Percentiles rank a stretch among this genome's conserved stretches.
Evolutionary conservation across 2,797 vertebrate species (phyloP).

Genomic region (Crenichthys baileyi): DNA sequence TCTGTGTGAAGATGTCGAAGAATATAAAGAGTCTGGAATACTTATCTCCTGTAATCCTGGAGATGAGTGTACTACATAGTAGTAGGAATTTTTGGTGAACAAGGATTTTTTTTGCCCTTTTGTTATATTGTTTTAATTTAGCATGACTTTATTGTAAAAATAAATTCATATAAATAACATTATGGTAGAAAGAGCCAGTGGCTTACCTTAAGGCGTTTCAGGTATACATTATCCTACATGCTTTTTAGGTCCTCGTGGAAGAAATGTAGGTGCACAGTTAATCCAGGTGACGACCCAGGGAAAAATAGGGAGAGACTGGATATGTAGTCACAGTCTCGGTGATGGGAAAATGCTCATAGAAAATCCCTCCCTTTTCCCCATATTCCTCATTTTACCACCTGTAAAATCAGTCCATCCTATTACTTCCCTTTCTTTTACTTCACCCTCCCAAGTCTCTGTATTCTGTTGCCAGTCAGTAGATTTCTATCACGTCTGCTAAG

Average conservation of each 20-base stretch:
- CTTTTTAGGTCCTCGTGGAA: slow-evolving; percentile 80
- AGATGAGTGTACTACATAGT: background rate
- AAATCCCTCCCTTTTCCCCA: slow-evolving; percentile 29
- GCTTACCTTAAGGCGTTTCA: slow-evolving; percentile 88
- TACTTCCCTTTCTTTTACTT: slow-evolving; percentile 32
- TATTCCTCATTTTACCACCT: slow-evolving; percentile 34
- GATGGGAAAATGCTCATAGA: slow-evolving; percentile 30
- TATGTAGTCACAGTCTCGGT: slow-evolving; percentile 29
- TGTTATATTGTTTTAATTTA: background rate
- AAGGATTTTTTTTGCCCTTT: background rate
- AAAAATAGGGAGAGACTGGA: slow-evolving; percentile 32
- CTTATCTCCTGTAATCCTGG: background rate
- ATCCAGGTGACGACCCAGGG: slow-evolving; percentile 49
- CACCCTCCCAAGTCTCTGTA: slow-evolving; percentile 4
- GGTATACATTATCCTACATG: slow-evolving; percentile 85
- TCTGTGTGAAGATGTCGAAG: slow-evolving; percentile 5
- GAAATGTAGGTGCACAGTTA: slow-evolving; percentile 71
- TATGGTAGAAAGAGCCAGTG: slow-evolving; percentile 31
- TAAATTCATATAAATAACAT: background rate
- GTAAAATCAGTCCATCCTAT: slow-evolving; percentile 28
- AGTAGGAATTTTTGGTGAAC: background rate
- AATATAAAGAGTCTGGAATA: background rate
- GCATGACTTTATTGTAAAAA: background rate
- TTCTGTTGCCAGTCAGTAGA: slow-evolving; percentile 27
- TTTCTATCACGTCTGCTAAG: slow-evolving; percentile 37